phyloP scores from a whole-genome alignment of 2,888 invertebrate genomes.

The Marasmarcha lunaedactyla region DNA sequence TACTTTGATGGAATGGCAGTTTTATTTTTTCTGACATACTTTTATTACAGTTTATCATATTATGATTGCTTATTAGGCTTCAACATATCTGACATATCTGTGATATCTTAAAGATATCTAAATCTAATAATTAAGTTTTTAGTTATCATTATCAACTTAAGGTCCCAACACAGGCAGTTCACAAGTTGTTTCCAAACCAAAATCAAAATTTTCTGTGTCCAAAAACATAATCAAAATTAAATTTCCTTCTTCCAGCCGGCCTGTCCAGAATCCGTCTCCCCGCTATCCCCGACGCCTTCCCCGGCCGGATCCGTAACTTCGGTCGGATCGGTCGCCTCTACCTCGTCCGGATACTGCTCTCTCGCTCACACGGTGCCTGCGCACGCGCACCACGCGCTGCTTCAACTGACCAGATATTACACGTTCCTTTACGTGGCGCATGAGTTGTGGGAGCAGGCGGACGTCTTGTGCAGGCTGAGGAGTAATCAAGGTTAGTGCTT shows the following conservation, averaged over 20 bases:
- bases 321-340: conserved; percentile 69
- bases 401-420: conserved; percentile 85
- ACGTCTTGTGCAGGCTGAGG: conserved; percentile 79
- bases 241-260: conserved; percentile 42
- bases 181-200: no score
- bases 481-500: conserved; percentile 82
- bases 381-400: conserved; percentile 82
- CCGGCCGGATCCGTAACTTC: conserved; percentile 85
- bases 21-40: no score
- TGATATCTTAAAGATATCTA: no score
- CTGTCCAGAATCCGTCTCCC: conserved; percentile 80
- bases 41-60: no score
- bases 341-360: conserved; percentile 75
- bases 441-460: conserved; percentile 94
- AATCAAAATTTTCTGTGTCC: no score
- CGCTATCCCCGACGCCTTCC: conserved; percentile 76
- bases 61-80: no score
- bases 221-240: no score
- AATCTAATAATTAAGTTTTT: no score
- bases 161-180: no score
- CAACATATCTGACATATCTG: no score
- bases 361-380: conserved; percentile 74
- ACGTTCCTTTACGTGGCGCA: conserved; percentile 85
- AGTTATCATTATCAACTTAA: no score
- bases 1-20: no score